Evolutionary conservation across 1,140 invertebrate species (phyloP).

Genomic region (Diorhabda carinulata): DNA sequence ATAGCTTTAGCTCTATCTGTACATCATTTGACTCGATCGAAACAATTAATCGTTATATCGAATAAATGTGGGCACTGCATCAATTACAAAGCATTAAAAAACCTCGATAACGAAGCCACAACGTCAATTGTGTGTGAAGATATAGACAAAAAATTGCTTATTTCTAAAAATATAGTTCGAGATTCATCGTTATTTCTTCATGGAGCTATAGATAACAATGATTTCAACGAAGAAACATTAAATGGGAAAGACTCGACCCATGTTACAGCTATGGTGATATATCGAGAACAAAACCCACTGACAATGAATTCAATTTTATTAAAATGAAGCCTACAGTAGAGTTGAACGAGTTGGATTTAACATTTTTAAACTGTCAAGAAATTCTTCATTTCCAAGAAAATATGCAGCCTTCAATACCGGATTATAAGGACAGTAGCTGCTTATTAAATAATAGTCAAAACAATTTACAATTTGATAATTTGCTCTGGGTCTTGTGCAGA

Average conservation of each 20-base stretch:
- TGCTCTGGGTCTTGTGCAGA: conserved; percentile 26
- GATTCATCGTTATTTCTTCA: too few species aligned
- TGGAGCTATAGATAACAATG: conserved; percentile 26
- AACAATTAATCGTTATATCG: too few species aligned
- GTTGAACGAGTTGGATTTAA: conserved; percentile 20
- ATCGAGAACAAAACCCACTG: conserved; percentile 14
- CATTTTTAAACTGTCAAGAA: conserved; percentile 20
- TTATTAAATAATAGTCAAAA: conserved; percentile 20
- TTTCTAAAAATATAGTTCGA: too few species aligned
- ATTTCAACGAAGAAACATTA: conserved; percentile 27
- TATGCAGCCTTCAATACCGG: conserved; percentile 9
- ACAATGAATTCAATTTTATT: conserved; percentile 17
- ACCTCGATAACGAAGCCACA: too few species aligned
- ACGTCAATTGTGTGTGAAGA: too few species aligned
- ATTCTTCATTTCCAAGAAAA: conserved; percentile 16
- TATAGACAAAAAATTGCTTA: too few species aligned
- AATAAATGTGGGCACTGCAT: too few species aligned
- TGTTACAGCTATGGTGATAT: conserved; percentile 24
- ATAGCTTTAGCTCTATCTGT: too few species aligned
- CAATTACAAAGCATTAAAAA: too few species aligned
- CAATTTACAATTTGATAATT: conserved; percentile 18
- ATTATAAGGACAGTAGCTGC: conserved; percentile 13
- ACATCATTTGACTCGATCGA: too few species aligned
- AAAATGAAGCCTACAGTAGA: conserved; percentile 22
- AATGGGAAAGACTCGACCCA: conserved; percentile 22